phyloP scores from a whole-genome alignment of 2,113 vertebrate genomes.

The Amphilophus citrinellus region DNA sequence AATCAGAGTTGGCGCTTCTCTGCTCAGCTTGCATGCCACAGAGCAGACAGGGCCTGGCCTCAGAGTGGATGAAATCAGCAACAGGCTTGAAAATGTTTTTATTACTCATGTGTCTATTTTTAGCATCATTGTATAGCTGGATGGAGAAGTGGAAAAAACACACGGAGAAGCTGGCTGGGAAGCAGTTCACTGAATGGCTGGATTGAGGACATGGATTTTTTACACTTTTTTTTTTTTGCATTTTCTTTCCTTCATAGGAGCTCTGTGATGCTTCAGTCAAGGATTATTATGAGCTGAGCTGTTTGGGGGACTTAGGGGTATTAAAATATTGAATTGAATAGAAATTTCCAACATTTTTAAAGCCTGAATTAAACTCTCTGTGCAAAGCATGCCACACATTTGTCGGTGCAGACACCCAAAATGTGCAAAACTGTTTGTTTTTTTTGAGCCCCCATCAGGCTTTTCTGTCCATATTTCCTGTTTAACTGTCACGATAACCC shows the following conservation, averaged over 20 bases:
- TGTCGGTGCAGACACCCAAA: neutral
- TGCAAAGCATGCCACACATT: neutral
- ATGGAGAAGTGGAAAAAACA: slow-evolving; percentile 66
- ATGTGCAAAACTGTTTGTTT: slow-evolving; percentile 12
- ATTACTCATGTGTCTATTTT: slow-evolving; percentile 69
- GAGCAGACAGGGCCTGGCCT: slow-evolving; percentile 56
- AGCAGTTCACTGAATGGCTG: slow-evolving; percentile 31
- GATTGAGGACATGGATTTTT: slow-evolving; percentile 38
- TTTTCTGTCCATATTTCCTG: slow-evolving; percentile 45
- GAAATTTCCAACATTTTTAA: neutral
- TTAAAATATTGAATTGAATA: neutral
- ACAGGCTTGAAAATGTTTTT: slow-evolving; percentile 68
- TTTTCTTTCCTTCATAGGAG: slow-evolving; percentile 36
- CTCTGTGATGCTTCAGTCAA: slow-evolving; percentile 8
- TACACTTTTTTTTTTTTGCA: slow-evolving; percentile 24
- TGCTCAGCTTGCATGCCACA: slow-evolving; percentile 52
- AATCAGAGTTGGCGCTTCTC: slow-evolving; percentile 59
- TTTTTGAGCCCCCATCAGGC: slow-evolving; percentile 10
- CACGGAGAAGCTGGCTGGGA: slow-evolving; percentile 35
- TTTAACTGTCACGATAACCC: slow-evolving; percentile 33
- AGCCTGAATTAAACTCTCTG: slow-evolving; percentile 11
- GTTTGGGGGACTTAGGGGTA: neutral
- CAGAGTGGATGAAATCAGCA: slow-evolving; percentile 52
- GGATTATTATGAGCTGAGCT: slow-evolving; percentile 14
- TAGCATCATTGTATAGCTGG: slow-evolving; percentile 67